A percentile compares a stretch with the other conserved stretches of the same genome.
phyloP scores from a whole-genome alignment of 2,797 vertebrate genomes.

The Neomorphus geoffroyi region DNA sequence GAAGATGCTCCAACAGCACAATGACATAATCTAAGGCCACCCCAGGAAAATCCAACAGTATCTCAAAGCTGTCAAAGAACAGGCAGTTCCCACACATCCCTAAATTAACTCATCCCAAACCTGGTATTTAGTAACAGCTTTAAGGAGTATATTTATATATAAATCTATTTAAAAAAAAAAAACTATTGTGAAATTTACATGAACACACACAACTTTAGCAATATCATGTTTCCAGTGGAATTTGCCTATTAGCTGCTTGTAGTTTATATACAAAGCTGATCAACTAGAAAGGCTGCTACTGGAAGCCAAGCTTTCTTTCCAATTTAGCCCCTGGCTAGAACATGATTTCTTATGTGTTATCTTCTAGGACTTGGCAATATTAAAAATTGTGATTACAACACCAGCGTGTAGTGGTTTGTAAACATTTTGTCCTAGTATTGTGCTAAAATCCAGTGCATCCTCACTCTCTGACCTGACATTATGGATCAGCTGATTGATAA shows the following conservation, averaged over 20 bases:
- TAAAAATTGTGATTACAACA: neutral
- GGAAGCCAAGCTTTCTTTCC: neutral
- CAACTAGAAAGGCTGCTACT: neutral
- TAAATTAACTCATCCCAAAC: constrained; percentile 25
- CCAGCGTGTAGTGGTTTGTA: neutral
- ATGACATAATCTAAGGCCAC: neutral
- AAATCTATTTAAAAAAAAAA: neutral
- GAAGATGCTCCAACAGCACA: neutral
- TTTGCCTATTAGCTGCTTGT: neutral
- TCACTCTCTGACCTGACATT: neutral
- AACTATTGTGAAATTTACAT: constrained; percentile 29
- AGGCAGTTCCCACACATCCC: constrained; percentile 14
- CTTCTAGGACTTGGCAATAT: neutral
- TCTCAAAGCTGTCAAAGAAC: constrained; percentile 6
- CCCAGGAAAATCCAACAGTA: neutral
- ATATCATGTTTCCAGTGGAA: constrained; percentile 2
- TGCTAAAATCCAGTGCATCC: neutral
- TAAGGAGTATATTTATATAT: constrained; percentile 7
- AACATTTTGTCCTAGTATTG: neutral
- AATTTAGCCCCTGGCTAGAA: neutral
- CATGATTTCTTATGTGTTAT: neutral
- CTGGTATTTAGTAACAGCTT: constrained; percentile 16
- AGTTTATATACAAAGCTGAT: constrained; percentile 39
- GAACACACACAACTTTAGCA: constrained; percentile 15
- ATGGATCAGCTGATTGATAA: neutral